Percentiles rank a stretch among this genome's conserved stretches.
Conservation (phyloP, 2,888 invertebrate genomes). For the Busseola fusca region DNA sequence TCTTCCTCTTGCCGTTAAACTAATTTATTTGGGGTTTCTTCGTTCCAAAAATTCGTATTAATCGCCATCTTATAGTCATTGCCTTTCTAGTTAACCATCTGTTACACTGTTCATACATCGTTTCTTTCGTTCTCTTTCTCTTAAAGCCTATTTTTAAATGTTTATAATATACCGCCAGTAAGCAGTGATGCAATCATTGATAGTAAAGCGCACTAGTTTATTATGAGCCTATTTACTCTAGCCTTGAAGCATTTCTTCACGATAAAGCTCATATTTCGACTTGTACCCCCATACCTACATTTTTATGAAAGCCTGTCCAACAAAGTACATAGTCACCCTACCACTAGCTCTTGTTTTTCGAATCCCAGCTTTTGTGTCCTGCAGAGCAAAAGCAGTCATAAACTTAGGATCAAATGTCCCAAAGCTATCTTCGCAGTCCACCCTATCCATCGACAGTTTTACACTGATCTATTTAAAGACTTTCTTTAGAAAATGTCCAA, state of each 20-base stretch:
- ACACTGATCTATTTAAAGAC: constrained; percentile 15
- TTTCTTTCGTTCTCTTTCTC: background rate
- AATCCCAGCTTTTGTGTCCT: constrained; percentile 76
- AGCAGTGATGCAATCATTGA: too few relatives aligned
- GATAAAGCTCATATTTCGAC: background rate
- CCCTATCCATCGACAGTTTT: constrained; percentile 44
- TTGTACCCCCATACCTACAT: too few relatives aligned
- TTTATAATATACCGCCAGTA: too few relatives aligned
- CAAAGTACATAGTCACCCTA: constrained; percentile 64
- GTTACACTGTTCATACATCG: background rate
- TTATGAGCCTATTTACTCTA: too few relatives aligned
- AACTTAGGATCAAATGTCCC: constrained; percentile 63
- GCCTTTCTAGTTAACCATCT: background rate
- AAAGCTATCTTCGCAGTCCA: constrained; percentile 35
- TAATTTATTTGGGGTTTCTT: background rate
- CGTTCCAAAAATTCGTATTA: background rate
- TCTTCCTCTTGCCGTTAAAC: background rate
- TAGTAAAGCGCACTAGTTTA: too few relatives aligned
- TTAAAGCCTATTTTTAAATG: too few relatives aligned
- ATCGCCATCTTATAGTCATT: background rate
- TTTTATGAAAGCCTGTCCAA: constrained; percentile 4
- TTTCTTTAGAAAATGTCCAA: constrained; percentile 32
- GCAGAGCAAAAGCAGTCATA: constrained; percentile 76
- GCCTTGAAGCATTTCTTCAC: background rate
- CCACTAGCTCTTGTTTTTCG: constrained; percentile 79